Conservation (phyloP, 2,888 invertebrate species). For the Subacronicta megacephala region DNA sequence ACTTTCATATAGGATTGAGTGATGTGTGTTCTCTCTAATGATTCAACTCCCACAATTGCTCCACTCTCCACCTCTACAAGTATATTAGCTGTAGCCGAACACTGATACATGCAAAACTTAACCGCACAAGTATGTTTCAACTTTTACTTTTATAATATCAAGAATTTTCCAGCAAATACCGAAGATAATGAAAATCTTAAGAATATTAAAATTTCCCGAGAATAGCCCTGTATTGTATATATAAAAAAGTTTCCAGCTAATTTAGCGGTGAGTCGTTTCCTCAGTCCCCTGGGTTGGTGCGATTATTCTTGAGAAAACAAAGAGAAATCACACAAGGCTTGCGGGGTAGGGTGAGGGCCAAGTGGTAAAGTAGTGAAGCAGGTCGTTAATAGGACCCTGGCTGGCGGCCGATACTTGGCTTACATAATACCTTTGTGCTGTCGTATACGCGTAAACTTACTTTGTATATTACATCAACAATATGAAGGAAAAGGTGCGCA, state of each 20-base stretch:
- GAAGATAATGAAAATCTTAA: slow-evolving; percentile 53
- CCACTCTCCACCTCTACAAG: slow-evolving; percentile 20
- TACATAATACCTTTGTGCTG: slow-evolving; percentile 51
- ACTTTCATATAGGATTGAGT: slow-evolving; percentile 43
- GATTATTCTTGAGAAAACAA: slow-evolving; percentile 67
- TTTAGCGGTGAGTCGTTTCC: slow-evolving; percentile 59
- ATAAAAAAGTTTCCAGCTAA: slow-evolving; percentile 64
- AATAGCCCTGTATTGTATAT: slow-evolving; percentile 53
- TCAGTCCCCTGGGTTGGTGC: slow-evolving; percentile 56
- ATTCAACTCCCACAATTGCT: slow-evolving; percentile 31
- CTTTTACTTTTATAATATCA: slow-evolving; percentile 48
- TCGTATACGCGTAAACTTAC: slow-evolving; percentile 19
- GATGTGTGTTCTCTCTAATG: slow-evolving; percentile 35
- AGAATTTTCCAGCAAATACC: slow-evolving; percentile 40
- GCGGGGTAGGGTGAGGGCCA: slow-evolving; percentile 56
- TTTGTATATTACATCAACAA: slow-evolving; percentile 36
- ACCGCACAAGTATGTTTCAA: slow-evolving; percentile 37
- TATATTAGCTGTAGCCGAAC: slow-evolving; percentile 34
- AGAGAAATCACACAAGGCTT: slow-evolving; percentile 63
- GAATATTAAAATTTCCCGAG: slow-evolving; percentile 51
- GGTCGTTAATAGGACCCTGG: slow-evolving; percentile 66
- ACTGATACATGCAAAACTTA: slow-evolving; percentile 26
- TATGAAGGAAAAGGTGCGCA: slow-evolving; percentile 16
- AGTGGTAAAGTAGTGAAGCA: slow-evolving; percentile 66
- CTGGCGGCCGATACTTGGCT: slow-evolving; percentile 63